Base-by-base conservation (phyloP, 2,888 invertebrate species). In the Aphrophora alni region DNA sequence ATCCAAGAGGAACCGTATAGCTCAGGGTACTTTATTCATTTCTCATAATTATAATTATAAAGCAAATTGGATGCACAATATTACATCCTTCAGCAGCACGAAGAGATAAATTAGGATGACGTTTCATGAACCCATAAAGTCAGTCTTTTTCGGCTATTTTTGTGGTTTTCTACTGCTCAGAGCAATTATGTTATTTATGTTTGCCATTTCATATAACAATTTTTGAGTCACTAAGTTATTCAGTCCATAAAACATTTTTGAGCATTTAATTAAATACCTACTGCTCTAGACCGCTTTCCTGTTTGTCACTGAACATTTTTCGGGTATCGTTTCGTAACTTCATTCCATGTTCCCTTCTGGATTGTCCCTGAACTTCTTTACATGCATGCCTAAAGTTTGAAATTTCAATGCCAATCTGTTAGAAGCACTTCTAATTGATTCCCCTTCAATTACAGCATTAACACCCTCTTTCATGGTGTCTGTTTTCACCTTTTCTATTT, bases 1-100 rank as follows among this genome's bases (percentile, higher is more conserved):
- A 88, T 85, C 75, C 86, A 84, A 7, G 85, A 86, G 27, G 85
- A 85, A 83, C 86, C 83, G 8, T 84, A 84, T 83, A 84, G 82
- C 71, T 51, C 3, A 24, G 79, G 69, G 82, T 59, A 77, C 17
- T 76, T 44, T 38, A 33, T 26, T 3, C 77, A 38, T 4, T 81
- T 75, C 5, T 78, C 74, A 78, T 82, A 28, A 38, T 83, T 73
- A 27, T 82, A 82, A 5, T 81, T 33, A 59, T 83, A 70, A 83
- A 83, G 28, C 77, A 76, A 12, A 76, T 73, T n/a, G 77, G 72
- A 8, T 81, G 38, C 25, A 79, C 25, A 25, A 83, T 69, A 71
- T 83, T 83, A 28, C 79, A 83, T n/a, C 70, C 74, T 72, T 83
- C 83, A 24, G 83, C 76, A 25, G 71, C 74, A 26, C 80, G n/a